Evolutionary conservation across 2,888 invertebrate species (phyloP), one percentile per base, ranked within the genome.

Genomic region (Agriotes lineatus): DNA sequence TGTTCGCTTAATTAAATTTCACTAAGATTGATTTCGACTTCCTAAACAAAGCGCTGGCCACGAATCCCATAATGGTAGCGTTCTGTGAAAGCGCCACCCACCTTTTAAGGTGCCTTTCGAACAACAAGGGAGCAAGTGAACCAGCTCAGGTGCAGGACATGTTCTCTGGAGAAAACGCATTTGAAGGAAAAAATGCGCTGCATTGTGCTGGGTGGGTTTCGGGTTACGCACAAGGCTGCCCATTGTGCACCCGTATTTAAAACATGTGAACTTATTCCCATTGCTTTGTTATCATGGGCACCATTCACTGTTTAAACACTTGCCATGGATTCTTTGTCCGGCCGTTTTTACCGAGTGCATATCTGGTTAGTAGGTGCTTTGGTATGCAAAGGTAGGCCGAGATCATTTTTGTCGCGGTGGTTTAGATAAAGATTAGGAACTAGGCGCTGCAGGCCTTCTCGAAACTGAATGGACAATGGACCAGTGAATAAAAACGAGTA

Each of bases 151-250:
- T 78, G 78, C 76, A 76, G n/a, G 69, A 72, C 74, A 64, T 74
- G 71, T 75, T 76, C 73, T 75, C 67, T 50, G 61, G 66, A 72
- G 74, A 75, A 70, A 71, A 74, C 69, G 72, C 57, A 69, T 71
- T 70, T 70, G 66, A 33, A 73, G 69, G 67, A 75, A 75, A 74
- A 74, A 71, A 74, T 72, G 72, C 73, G 72, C 67, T 65, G 57
- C 67, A 76, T 77, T 77, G 75, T 77, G 59, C 72, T 45, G 61
- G 66, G 67, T 70, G 68, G 75, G 81, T 79, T 78, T 81, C 79
- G 78, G 79, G 80, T 81, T 81, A 80, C 81, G 74, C 72, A 75
- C 78, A 81, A 81, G 81, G 81, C 77, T 77, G 75, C 63, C 77
- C 74, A 78, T 79, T 79, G 78, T 80, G 72, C 64, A 68, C 68